Conservation (phyloP, 2,797 vertebrate species). For the Ctenosaura bakeri region DNA sequence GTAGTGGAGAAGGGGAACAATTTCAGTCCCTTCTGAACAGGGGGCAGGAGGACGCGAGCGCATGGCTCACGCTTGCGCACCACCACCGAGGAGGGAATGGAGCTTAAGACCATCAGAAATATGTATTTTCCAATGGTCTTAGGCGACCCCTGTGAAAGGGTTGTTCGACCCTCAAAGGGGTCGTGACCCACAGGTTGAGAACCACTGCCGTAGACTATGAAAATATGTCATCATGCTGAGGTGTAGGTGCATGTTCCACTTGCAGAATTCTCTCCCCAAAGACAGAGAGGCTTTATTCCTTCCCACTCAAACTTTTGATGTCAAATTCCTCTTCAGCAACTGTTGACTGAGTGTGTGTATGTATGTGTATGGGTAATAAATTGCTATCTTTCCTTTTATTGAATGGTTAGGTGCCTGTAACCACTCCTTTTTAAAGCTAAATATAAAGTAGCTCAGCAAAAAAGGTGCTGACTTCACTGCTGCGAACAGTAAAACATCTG, state of each 20-base stretch:
- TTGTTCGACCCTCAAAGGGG: too few species aligned
- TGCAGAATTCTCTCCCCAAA: neutral
- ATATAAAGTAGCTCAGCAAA: neutral
- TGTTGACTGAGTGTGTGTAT: neutral
- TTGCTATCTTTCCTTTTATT: neutral
- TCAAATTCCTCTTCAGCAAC: neutral
- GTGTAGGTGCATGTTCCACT: neutral
- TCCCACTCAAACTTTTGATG: neutral
- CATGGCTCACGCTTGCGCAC: too few species aligned
- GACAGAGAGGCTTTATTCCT: neutral
- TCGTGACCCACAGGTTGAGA: too few species aligned
- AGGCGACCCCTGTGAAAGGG: too few species aligned
- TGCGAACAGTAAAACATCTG: neutral
- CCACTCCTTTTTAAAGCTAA: constrained; percentile 1
- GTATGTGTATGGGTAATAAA: too few species aligned
- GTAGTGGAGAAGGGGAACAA: too few species aligned
- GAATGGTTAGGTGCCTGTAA: neutral
- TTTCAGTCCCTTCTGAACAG: too few species aligned
- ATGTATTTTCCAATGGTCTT: too few species aligned
- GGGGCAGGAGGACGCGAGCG: too few species aligned
- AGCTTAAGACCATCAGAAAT: too few species aligned
- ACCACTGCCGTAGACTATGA: neutral
- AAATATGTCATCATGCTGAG: neutral
- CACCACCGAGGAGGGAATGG: too few species aligned
- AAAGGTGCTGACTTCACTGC: neutral